A percentile compares a stretch with the other conserved stretches of the same genome.
Conservation (phyloP, 2,797 vertebrate genomes). For the Syngnathus rostellatus region DNA sequence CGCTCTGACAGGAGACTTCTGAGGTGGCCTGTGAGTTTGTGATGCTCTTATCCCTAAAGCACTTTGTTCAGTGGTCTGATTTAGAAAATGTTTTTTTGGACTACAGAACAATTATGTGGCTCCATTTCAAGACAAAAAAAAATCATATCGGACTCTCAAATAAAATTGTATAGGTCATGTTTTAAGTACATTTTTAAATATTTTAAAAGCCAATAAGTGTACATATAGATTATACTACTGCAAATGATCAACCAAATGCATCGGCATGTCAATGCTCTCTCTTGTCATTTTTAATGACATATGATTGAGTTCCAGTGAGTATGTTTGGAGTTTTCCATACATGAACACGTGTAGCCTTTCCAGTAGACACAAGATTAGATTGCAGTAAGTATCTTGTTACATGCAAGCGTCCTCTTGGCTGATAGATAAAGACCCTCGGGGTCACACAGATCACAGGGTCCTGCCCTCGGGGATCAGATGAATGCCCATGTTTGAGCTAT, state of each 20-base stretch:
- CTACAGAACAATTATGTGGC: background rate
- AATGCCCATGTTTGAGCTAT: conserved; percentile 15
- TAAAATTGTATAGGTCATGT: too few relatives aligned
- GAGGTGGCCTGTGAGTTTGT: conserved; percentile 8
- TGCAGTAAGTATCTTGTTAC: conserved; percentile 30
- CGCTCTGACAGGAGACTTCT: conserved; percentile 14
- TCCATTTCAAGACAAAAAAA: background rate
- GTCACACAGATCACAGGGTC: conserved; percentile 36
- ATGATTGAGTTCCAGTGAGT: background rate
- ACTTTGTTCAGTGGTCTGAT: background rate
- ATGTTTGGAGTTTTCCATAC: conserved; percentile 15
- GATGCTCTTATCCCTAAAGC: background rate
- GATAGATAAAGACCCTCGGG: conserved; percentile 34
- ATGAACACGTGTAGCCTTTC: conserved; percentile 25
- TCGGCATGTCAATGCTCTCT: background rate
- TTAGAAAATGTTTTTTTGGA: background rate
- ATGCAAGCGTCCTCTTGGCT: conserved; percentile 22
- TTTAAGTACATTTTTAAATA: background rate
- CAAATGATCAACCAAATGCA: background rate
- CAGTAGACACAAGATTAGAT: conserved; percentile 39
- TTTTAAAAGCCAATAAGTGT: too few relatives aligned
- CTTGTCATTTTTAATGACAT: background rate
- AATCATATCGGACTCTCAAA: background rate
- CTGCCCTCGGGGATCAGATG: conserved; percentile 31
- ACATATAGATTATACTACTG: too few relatives aligned